Conservation (phyloP, 2,888 invertebrate species). For the Hydriomena furcata region DNA sequence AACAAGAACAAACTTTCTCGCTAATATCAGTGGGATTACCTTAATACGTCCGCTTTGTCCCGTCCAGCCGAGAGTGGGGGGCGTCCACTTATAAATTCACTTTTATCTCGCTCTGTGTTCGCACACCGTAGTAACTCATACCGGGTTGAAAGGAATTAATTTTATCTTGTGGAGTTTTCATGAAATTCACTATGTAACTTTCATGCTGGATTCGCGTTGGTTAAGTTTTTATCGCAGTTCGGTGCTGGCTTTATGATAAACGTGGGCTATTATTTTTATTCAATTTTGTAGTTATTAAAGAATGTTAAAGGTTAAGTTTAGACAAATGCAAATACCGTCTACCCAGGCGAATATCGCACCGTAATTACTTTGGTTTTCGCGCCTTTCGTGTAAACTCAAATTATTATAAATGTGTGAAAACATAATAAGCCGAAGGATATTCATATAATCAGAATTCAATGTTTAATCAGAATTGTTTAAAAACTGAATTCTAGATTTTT, state of each 20-base stretch:
- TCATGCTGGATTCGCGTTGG: conserved; percentile 22
- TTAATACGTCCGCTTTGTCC: conserved; percentile 9
- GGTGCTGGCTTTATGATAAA: conserved; percentile 2
- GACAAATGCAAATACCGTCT: too few species aligned
- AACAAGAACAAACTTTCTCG: too few species aligned
- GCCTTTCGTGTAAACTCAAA: too few species aligned
- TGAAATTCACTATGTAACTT: conserved; percentile 35
- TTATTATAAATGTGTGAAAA: too few species aligned
- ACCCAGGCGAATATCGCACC: too few species aligned
- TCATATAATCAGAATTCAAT: too few species aligned
- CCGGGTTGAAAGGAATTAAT: conserved; percentile 43
- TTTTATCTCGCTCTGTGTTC: conserved; percentile 45
- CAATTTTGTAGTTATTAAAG: too few species aligned
- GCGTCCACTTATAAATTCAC: conserved; percentile 41
- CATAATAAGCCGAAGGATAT: too few species aligned
- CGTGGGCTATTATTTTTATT: not conserved
- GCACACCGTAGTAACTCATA: conserved; percentile 44
- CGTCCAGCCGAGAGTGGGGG: conserved; percentile 18
- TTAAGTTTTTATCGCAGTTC: conserved; percentile 17
- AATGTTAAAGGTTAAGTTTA: too few species aligned
- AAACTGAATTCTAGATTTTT: too few species aligned
- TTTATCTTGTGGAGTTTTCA: conserved; percentile 41
- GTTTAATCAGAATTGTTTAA: too few species aligned
- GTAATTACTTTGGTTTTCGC: too few species aligned
- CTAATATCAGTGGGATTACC: not conserved